Percentiles rank a stretch among this genome's conserved stretches.
phyloP scores from a whole-genome alignment of 1,140 invertebrate species.

The Drosophila varians region DNA sequence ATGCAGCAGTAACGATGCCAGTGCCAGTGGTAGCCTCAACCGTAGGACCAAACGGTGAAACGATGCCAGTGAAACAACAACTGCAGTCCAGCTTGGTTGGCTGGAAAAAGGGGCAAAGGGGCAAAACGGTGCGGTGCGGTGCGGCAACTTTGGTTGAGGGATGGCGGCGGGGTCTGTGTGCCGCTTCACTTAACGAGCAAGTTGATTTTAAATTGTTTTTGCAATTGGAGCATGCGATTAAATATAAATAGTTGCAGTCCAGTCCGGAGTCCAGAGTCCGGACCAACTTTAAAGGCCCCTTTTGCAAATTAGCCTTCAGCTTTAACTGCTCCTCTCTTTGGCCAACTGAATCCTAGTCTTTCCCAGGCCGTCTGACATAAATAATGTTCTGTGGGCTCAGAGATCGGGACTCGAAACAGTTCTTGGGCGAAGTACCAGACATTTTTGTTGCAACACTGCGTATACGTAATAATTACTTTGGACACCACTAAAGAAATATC shows the following conservation, averaged over 20 bases:
- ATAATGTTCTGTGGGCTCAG: constrained; percentile 29
- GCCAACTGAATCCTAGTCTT: not conserved
- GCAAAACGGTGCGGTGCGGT: not conserved
- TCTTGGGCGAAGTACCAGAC: not conserved
- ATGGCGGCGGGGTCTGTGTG: constrained; percentile 21
- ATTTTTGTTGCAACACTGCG: not conserved
- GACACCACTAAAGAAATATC: not conserved
- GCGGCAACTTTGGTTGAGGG: not conserved
- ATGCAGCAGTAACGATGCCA: constrained; percentile 63
- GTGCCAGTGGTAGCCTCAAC: constrained; percentile 31
- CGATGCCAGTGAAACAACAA: constrained; percentile 22
- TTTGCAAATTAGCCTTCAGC: constrained; percentile 52
- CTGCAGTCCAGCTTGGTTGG: constrained; percentile 48
- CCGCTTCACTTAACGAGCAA: constrained; percentile 78
- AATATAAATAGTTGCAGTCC: constrained; percentile 77
- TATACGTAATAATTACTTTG: not conserved
- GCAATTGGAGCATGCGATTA: constrained; percentile 82
- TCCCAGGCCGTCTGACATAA: constrained; percentile 38
- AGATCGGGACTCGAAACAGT: constrained; percentile 17
- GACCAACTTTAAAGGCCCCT: constrained; percentile 47
- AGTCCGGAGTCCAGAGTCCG: constrained; percentile 8
- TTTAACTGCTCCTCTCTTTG: constrained; percentile 41
- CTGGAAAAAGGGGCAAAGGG: not conserved
- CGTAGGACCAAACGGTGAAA: constrained; percentile 32
- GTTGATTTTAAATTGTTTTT: constrained; percentile 82